Evolutionary conservation across 2,888 invertebrate species (phyloP), one percentile per base, ranked within the genome.

Genomic region (Drosophila paranaensis): DNA sequence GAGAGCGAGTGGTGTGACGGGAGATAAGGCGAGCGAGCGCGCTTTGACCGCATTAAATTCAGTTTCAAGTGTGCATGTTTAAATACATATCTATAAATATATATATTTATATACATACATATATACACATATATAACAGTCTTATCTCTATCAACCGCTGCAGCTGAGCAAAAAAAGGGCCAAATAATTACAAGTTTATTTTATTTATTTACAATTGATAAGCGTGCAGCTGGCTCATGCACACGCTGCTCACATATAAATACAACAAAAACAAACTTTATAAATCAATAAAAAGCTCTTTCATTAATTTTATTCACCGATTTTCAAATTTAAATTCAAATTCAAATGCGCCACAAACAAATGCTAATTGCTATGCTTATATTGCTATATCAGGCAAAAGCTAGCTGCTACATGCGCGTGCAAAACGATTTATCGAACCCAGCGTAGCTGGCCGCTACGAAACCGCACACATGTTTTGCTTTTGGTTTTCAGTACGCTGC

Each of bases 101-200:
- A 53, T 25, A 53, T 27, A 53, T 53, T 14, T 6, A 45, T 11
- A 10, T 1, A 30, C 6, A 27, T 27, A 27, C n/a, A n/a, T 1
- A 40, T 16, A 30, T 11, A 33, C 16, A 33, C n/a, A 16, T 6
- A 40, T 9, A 33, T 33, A 33, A 33, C 33, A 33, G 10, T 37
- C 70, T 76, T 86, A 81, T 86, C 53, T 53, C 2, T 11, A n/a
- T 8, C 20, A 25, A 20, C 51, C 82, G 69, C 69, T 16, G 14
- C 39, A 67, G 51, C 73, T 79, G 70, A 61, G 40, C 3, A 25
- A 53, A 79, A 82, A 67, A 70, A 16, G 11, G 67, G 82, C 60
- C 67, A 61, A 65, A 60, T 65, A 33, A 66, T 61, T 60, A 33
- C 30, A 33, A 27, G 4, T 33, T 40, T 25, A 33, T 66, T 35